Percentiles rank a stretch among this genome's conserved stretches.
Conservation (phyloP, 2,113 vertebrate genomes). For the Gymnocephalus cernua region DNA sequence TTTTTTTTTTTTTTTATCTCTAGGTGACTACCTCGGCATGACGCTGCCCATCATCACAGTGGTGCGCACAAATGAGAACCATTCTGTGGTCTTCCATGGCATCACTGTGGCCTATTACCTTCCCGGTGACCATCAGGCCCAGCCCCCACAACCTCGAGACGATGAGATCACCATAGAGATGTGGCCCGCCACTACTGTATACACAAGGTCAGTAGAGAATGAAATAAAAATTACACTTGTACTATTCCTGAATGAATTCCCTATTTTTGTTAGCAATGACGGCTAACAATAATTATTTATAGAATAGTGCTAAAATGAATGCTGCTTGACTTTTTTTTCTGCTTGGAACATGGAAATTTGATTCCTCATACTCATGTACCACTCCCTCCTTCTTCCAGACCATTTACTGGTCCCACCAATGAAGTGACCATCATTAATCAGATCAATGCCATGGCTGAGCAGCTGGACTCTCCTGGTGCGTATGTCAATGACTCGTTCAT, state of each 20-base stretch:
- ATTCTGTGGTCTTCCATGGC: slow-evolving; percentile 66
- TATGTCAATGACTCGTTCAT: slow-evolving; percentile 87
- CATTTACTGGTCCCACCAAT: slow-evolving; percentile 88
- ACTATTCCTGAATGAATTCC: not conserved
- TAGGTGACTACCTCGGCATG: slow-evolving; percentile 88
- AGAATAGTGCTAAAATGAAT: not conserved
- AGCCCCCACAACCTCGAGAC: slow-evolving; percentile 87
- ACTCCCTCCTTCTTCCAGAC: slow-evolving; percentile 70
- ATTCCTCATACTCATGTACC: not conserved
- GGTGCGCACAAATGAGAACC: slow-evolving; percentile 84
- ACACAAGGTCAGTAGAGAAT: slow-evolving; percentile 83
- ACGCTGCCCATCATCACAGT: slow-evolving; percentile 90
- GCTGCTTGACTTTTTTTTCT: not conserved
- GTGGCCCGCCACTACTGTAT: slow-evolving; percentile 87
- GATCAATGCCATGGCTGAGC: slow-evolving; percentile 83
- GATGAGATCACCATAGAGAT: slow-evolving; percentile 86
- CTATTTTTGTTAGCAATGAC: not conserved
- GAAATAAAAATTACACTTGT: not conserved
- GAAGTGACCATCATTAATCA: slow-evolving; percentile 87
- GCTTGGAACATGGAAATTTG: not conserved
- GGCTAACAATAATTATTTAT: not conserved
- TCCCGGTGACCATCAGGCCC: slow-evolving; percentile 84
- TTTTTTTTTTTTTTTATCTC: not conserved
- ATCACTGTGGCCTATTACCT: slow-evolving; percentile 91
- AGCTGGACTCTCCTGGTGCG: slow-evolving; percentile 82